These are phyloP conservation scores for Martes martes DNA, from an alignment of 2,113 vertebrate species.

Conservation along the genomic window DNA sequence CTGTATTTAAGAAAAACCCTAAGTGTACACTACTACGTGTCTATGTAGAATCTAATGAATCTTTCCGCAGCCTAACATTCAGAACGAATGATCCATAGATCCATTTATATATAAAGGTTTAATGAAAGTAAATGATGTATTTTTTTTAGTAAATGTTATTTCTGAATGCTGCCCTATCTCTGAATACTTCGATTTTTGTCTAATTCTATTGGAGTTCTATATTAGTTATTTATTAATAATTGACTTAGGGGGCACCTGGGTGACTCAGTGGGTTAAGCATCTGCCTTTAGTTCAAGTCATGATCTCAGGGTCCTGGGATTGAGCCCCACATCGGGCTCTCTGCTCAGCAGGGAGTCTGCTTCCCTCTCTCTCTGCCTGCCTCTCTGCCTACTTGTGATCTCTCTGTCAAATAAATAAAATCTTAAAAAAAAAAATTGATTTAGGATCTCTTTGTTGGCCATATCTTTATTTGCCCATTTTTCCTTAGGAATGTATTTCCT, in stretches of 20 bases:
- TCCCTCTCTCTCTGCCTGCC: no score
- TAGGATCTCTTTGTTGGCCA: background rate
- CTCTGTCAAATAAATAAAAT: no score
- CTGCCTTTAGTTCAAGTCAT: no score
- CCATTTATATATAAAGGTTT: background rate
- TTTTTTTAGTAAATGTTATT: background rate
- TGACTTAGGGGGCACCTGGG: background rate
- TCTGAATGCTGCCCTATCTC: background rate
- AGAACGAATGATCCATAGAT: background rate
- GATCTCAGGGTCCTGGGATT: no score
- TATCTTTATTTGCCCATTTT: background rate
- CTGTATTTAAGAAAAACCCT: background rate
- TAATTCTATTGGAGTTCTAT: background rate
- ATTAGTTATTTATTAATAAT: background rate
- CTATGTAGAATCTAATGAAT: background rate
- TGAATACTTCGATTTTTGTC: background rate
- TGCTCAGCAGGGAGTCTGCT: no score
- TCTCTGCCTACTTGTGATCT: no score
- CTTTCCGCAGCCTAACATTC: background rate
- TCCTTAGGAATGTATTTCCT: background rate
- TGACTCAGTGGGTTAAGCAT: no score
- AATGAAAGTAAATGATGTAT: background rate
- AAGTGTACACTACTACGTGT: background rate
- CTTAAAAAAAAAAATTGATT: background rate
- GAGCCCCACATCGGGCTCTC: no score